These are phyloP conservation scores for Bucorvus abyssinicus DNA, from an alignment of 2,797 vertebrate genomes.

Conservation along the genomic window DNA sequence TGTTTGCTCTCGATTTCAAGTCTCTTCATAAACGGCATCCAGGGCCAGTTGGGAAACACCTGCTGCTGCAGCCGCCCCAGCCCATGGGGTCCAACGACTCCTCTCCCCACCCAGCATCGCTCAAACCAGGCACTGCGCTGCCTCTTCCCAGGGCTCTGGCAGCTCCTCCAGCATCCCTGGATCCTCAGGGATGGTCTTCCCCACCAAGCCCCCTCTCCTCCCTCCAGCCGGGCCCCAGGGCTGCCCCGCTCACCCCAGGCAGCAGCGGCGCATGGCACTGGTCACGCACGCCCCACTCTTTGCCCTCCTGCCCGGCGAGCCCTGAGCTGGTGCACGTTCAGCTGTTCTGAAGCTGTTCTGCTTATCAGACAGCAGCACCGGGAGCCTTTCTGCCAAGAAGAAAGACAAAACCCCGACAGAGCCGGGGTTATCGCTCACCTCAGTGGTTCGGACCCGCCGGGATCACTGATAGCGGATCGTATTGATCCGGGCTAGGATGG, in stretches of 20 bases:
- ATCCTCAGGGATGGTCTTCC: neutral
- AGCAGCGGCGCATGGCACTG: rapidly evolving
- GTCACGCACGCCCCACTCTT: neutral
- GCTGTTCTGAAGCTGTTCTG: no score
- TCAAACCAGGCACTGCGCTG: rapidly evolving
- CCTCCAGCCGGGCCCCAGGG: neutral
- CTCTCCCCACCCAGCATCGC: neutral
- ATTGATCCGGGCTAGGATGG: neutral
- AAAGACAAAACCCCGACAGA: neutral
- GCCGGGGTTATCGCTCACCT: neutral
- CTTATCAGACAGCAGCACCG: neutral
- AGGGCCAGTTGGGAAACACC: neutral
- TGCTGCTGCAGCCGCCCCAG: neutral
- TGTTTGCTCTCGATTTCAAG: neutral
- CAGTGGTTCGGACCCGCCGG: no score
- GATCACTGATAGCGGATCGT: neutral
- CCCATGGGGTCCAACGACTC: rapidly evolving
- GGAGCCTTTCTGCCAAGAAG: neutral
- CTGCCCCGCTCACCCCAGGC: neutral
- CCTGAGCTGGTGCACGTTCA: neutral
- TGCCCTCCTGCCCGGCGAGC: neutral
- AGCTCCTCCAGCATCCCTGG: rapidly evolving
- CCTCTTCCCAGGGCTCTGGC: neutral
- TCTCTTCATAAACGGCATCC: rapidly evolving
- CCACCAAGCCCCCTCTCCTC: rapidly evolving